Evolutionary conservation across 2,797 vertebrate species (phyloP), one percentile per base, ranked within the genome.

Genomic region (Bradypodion ventrale): DNA sequence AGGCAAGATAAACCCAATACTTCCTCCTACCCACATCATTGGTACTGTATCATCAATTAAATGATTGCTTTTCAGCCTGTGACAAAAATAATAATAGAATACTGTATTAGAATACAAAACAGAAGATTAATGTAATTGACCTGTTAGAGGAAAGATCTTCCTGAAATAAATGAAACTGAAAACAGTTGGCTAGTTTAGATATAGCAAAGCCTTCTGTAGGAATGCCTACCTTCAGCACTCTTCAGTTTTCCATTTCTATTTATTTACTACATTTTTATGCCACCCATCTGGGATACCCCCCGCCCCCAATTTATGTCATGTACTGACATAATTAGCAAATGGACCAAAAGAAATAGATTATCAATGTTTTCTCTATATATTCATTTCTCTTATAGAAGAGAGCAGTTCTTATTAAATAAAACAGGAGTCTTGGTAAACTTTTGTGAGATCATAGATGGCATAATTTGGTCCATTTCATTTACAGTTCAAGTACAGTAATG

Each of bases 401-500:
- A n/a, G 6, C 13, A 12, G 46, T 49, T 5, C 46, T 49, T 49
- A 49, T 49, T 49, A 49, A 49, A 49, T 49, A 49, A 49, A 49
- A 49, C 46, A 49, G 46, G 46, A 49, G 2, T 46, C 81, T 90
- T 92, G 92, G 83, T 83, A 80, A 83, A 74, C 74, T 92, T 93
- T 87, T 60, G 16, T n/a, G 32, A 32, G 16, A 5, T 88, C 92
- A 91, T 85, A 83, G 74, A 87, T 78, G 76, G 60, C 85, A 86
- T 88, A 72, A 84, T 92, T 92, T 89, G 87, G 85, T 85, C 80
- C 83, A 87, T 94, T 94, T 92, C 82, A 85, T 92, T 94, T 93
- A 92, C 92, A 92, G 91, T 85, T 91, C 94, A 94, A 93, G 84
- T n/a, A n/a, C n/a, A n/a, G n/a, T 85, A 88, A 89, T 85, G 79